These are phyloP conservation scores for Diceros bicornis DNA, from an alignment of 2,797 vertebrate genomes.

Conservation along the genomic window DNA sequence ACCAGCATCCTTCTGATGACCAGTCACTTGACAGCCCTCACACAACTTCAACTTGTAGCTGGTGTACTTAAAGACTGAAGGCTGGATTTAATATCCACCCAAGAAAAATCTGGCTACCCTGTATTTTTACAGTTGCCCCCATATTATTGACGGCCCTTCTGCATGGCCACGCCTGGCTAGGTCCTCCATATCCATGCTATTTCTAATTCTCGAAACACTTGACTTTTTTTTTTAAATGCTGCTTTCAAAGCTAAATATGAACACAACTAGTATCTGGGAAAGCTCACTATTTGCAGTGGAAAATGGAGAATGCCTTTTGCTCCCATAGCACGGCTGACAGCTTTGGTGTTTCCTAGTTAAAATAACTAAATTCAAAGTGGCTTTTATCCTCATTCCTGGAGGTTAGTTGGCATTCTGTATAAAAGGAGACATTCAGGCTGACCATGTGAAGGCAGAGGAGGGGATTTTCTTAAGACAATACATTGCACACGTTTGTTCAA, in stretches of 20 bases:
- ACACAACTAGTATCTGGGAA: neutral
- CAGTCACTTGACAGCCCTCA: neutral
- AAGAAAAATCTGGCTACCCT: neutral
- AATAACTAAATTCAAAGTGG: constrained; percentile 16
- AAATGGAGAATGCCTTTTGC: neutral
- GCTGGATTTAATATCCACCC: neutral
- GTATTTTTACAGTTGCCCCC: neutral
- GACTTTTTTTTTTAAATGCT: neutral
- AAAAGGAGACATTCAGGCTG: constrained; percentile 12
- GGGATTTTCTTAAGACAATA: neutral
- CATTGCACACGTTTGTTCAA: neutral
- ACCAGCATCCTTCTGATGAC: neutral
- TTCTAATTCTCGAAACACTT: neutral
- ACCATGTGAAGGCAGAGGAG: neutral
- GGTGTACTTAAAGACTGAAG: neutral
- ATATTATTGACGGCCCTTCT: neutral
- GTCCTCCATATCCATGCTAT: neutral
- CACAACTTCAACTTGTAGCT: neutral
- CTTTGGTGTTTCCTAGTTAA: neutral
- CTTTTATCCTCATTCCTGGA: constrained; percentile 5
- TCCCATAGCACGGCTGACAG: neutral
- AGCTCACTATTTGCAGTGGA: neutral
- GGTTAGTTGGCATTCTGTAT: neutral
- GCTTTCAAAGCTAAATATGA: neutral
- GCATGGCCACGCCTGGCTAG: neutral